phyloP scores from a whole-genome alignment of 2,113 vertebrate genomes.

The Chroicocephalus ridibundus region DNA sequence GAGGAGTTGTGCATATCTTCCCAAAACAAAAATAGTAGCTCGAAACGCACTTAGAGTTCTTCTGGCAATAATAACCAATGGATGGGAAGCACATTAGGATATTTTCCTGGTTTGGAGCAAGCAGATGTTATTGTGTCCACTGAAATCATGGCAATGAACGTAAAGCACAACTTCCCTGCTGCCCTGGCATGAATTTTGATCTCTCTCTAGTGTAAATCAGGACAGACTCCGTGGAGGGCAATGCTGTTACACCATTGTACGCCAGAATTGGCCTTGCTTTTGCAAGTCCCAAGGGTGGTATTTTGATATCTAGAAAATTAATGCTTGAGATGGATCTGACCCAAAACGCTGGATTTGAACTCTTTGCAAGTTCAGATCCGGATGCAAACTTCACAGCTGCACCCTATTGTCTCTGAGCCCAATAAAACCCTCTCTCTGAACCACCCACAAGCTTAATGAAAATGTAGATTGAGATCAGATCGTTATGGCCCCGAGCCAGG shows the following conservation, averaged over 20 bases:
- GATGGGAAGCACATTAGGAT: conserved; percentile 54
- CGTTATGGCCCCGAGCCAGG: neutral
- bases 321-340: neutral
- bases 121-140: conserved; percentile 15
- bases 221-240: neutral
- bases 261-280: neutral
- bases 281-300: neutral
- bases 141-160: neutral
- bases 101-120: conserved; percentile 16
- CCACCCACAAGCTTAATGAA: conserved; percentile 39
- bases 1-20: neutral
- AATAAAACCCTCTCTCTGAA: neutral
- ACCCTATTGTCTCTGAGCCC: conserved; percentile 40
- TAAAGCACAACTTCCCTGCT: neutral
- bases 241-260: neutral
- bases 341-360: neutral
- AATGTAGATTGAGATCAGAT: conserved; percentile 1
- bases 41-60: neutral
- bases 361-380: conserved; percentile 13
- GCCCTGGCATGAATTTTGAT: neutral
- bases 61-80: neutral
- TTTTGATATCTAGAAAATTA: conserved; percentile 3
- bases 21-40: conserved; percentile 44
- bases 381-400: conserved; percentile 47
- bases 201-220: neutral